A percentile compares a stretch with the other conserved stretches of the same genome.
Evolutionary conservation across 2,113 vertebrate species (phyloP).

Genomic region (Phalacrocorax pelagicus): DNA sequence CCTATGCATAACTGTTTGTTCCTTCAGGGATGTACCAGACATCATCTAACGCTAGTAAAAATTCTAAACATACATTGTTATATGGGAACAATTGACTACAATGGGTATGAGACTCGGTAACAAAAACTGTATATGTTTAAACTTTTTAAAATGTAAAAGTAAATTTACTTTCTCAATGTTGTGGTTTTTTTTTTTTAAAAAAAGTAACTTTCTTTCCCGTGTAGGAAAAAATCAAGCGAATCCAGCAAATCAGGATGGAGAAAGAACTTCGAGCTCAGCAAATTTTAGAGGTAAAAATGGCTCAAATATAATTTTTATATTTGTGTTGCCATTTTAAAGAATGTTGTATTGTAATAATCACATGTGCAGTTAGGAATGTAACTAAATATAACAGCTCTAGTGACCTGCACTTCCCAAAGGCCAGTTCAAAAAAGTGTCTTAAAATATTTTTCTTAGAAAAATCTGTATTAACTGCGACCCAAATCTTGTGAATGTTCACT

Average conservation of each 20-base stretch:
- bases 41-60: background rate
- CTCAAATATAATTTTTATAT: background rate
- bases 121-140: background rate
- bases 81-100: background rate
- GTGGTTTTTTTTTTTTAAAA: background rate
- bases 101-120: background rate
- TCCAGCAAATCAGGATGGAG: conserved; percentile 95
- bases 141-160: background rate
- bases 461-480: background rate
- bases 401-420: conserved; percentile 52
- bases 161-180: background rate
- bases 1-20: background rate
- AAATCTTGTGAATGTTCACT: background rate
- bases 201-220: conserved; percentile 34
- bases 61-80: background rate
- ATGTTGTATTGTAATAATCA: background rate
- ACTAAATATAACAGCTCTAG: background rate
- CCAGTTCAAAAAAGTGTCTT: conserved; percentile 6
- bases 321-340: background rate
- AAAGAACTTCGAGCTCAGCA: conserved; percentile 96
- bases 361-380: background rate
- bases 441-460: background rate
- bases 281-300: conserved; percentile 89
- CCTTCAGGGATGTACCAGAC: background rate
- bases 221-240: conserved; percentile 95